Base-by-base conservation (phyloP, 2,888 invertebrate genomes). In the Julus scanicus region DNA sequence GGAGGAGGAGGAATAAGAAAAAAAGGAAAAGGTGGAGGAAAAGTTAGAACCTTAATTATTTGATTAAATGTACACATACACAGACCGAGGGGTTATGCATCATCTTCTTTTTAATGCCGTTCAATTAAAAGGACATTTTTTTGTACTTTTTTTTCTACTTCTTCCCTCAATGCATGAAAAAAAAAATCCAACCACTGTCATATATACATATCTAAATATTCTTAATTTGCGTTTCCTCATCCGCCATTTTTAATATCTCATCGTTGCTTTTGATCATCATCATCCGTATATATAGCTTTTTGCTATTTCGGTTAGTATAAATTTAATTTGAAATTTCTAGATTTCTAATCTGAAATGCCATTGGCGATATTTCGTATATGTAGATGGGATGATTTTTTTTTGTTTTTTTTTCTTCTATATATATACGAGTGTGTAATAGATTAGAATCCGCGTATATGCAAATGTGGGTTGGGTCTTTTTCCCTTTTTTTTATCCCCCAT, bases 301-400 rank as follows among this genome's bases (percentile, higher is more conserved):
- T n/a, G 63, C 63, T 44, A 5, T 44, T 63, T 63, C 63, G 63
- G 63, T 63, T 63, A 63, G 63, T n/a, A n/a, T 63, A 20, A 63
- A 63, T 63, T 63, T 63, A 63, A 63, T 63, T 63, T 63, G 20
- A 63, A 63, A 63, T 63, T 63, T 63, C 63, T 63, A 20, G 63
- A 63, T 63, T 63, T 63, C 63, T 63, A 63, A 63, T 63, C 63
- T 20, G 63, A 63, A 63, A 63, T 63, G 63, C 63, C 63, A 63
- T 20, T 63, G 63, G 63, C 63, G 63, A 63, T 17, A 20, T 6
- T 17, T 57, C 1, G 4, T 15, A 15, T n/a, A 4, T n/a, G 20
- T 57, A 63, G 4, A 63, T 4, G 17, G 44, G 44, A 44, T n/a
- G 6, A 63, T 20, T 1, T 6, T 20, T 8, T 20, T 20, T 20